These are phyloP conservation scores for Eupithecia dodoneata DNA, from an alignment of 2,888 invertebrate genomes.

Conservation along the genomic window DNA sequence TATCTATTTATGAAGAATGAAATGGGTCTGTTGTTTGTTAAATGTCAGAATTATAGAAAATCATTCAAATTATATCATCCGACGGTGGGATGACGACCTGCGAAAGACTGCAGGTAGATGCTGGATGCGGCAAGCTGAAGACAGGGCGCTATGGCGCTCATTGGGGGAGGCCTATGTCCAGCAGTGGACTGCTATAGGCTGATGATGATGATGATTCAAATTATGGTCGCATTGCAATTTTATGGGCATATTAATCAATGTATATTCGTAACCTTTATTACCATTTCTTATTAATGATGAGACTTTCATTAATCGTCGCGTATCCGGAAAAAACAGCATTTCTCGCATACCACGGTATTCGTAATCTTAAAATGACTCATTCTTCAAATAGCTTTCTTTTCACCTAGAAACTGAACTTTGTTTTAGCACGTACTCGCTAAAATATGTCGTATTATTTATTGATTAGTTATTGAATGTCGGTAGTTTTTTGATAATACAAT, in stretches of 20 bases:
- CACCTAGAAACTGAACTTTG: slow-evolving; percentile 36
- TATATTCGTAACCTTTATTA: slow-evolving; percentile 15
- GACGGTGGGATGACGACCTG: too few species aligned
- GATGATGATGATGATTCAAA: background rate
- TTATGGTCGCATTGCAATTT: background rate
- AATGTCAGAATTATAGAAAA: too few species aligned
- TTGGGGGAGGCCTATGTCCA: too few species aligned
- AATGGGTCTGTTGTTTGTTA: too few species aligned
- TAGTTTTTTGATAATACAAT: background rate
- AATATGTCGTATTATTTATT: background rate
- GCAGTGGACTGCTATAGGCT: too few species aligned
- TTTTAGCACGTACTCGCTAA: slow-evolving; percentile 32
- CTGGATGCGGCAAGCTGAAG: too few species aligned
- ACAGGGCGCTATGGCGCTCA: too few species aligned
- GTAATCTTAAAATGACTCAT: slow-evolving; percentile 52
- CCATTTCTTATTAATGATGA: background rate
- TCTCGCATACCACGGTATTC: slow-evolving; percentile 47
- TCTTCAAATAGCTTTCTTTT: slow-evolving; percentile 57
- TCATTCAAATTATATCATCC: too few species aligned
- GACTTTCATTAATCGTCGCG: slow-evolving; percentile 28
- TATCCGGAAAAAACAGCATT: slow-evolving; percentile 60
- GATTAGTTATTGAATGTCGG: background rate
- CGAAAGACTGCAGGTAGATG: too few species aligned
- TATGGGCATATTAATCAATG: background rate
- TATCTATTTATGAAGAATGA: too few species aligned